These are phyloP conservation scores for Leptobrachium ailaonicum DNA, from an alignment of 2,113 vertebrate species.

Conservation along the genomic window DNA sequence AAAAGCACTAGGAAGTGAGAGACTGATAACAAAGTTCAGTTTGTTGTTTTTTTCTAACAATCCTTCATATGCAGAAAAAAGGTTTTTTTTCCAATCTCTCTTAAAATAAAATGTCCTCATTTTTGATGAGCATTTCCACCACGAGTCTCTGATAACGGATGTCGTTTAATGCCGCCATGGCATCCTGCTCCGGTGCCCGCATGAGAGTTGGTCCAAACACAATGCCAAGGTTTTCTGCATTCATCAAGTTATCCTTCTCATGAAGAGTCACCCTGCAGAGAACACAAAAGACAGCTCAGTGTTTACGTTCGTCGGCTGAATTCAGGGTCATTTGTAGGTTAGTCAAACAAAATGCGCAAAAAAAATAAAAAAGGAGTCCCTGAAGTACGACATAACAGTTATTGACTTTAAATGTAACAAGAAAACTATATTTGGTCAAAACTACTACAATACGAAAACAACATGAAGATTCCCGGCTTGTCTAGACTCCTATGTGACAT, in stretches of 20 bases:
- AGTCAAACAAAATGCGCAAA: conserved; percentile 3
- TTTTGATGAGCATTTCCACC: conserved; percentile 97
- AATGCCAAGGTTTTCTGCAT: conserved; percentile 94
- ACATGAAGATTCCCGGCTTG: no score
- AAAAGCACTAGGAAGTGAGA: conserved; percentile 69
- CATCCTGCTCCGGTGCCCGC: conserved; percentile 88
- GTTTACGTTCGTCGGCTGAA: conserved; percentile 1
- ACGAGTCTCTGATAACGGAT: conserved; percentile 98
- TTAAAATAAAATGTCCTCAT: conserved; percentile 93
- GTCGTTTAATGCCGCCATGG: conserved; percentile 91
- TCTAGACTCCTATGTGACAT: no score
- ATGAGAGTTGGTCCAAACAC: conserved; percentile 96
- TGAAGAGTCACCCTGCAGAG: conserved; percentile 87
- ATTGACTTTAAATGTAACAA: no score
- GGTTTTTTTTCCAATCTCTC: conserved; percentile 68
- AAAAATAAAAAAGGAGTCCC: conserved; percentile 15
- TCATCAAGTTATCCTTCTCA: conserved; percentile 96
- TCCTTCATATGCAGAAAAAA: conserved; percentile 73
- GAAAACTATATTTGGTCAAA: no score
- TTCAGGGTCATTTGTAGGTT: conserved; percentile 38
- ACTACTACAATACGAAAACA: no score
- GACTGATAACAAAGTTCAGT: conserved; percentile 50
- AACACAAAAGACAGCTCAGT: conserved; percentile 19
- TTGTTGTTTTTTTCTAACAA: conserved; percentile 38
- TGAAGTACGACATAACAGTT: neutral